Base-by-base conservation (phyloP, 1,140 invertebrate genomes). In the Drosophila hydei region DNA sequence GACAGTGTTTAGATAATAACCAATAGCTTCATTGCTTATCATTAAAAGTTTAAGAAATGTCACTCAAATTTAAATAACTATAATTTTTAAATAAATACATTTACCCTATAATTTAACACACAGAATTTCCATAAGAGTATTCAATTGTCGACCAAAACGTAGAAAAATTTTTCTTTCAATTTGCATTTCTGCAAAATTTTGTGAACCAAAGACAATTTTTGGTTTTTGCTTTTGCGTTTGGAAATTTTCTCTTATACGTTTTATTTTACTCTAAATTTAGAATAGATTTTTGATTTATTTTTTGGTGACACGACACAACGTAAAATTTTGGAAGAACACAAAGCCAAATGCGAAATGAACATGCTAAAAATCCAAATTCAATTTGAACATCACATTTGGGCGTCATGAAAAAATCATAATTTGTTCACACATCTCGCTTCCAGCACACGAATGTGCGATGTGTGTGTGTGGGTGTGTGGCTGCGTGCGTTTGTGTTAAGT, bases 341-440 rank as follows among this genome's bases (percentile, higher is more conserved):
- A 18, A 23, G 59, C 36, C 48, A 55, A 62, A 58, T 64, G 40
- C 25, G 64, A 67, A 63, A 76, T 72, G 69, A 78, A 71, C 71
- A 79, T 64, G 60, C 59, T 52, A 65, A 61, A 77, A 74, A 70
- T 73, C 48, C 43, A 71, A 77, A 87, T 80, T 80, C 77, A 84
- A 85, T 84, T 77, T 70, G 76, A 85, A 74, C 68, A 64, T 85
- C 80, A 61, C 72, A 61, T 40, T 55, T 60, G 60, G 51, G 60
- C 71, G 64, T 74, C 80, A 71, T 74, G 74, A 60, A 67, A 60
- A 62, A 65, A 59, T 67, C 64, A 84, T 73, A 80, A 77, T 78
- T 83, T 51, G 9, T 33, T 11, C 23, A 30, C 16, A 30, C 18
- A 18, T 43, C 25, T 58, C 40, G 30, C 12, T 16, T 42, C 18